These are phyloP conservation scores for Actinemys pallida DNA, from an alignment of 2,113 vertebrate species.

Conservation along the genomic window DNA sequence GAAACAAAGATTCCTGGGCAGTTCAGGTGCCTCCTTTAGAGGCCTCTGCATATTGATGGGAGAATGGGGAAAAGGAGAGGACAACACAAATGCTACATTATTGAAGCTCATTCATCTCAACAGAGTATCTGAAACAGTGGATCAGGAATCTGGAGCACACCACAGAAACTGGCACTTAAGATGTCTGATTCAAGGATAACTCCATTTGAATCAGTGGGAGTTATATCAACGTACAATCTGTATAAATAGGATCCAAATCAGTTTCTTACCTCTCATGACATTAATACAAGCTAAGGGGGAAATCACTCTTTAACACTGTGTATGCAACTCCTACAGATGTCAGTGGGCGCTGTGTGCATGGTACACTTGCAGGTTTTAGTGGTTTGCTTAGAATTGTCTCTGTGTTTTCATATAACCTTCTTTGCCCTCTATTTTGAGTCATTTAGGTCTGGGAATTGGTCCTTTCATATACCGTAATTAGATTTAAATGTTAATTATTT, in stretches of 20 bases:
- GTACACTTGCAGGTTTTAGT: background rate
- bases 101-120: background rate
- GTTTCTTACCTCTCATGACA: background rate
- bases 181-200: background rate
- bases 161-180: background rate
- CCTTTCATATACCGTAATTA: conserved; percentile 4
- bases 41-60: background rate
- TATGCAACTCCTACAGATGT: background rate
- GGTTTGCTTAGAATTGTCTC: background rate
- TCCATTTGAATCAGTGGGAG: background rate
- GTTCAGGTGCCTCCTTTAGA: background rate
- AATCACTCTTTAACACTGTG: background rate
- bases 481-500: conserved; percentile 62
- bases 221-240: background rate
- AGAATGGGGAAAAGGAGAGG: background rate
- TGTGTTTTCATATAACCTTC: background rate
- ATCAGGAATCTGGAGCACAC: background rate
- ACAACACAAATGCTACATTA: background rate
- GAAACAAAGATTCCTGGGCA: background rate
- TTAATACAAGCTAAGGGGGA: background rate
- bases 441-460: conserved; percentile 29
- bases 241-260: background rate
- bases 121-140: background rate
- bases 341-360: background rate
- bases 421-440: conserved; percentile 19